Percentiles rank a stretch among this genome's conserved stretches.
phyloP scores from a whole-genome alignment of 2,797 vertebrate species.

The Poecilia gillii region DNA sequence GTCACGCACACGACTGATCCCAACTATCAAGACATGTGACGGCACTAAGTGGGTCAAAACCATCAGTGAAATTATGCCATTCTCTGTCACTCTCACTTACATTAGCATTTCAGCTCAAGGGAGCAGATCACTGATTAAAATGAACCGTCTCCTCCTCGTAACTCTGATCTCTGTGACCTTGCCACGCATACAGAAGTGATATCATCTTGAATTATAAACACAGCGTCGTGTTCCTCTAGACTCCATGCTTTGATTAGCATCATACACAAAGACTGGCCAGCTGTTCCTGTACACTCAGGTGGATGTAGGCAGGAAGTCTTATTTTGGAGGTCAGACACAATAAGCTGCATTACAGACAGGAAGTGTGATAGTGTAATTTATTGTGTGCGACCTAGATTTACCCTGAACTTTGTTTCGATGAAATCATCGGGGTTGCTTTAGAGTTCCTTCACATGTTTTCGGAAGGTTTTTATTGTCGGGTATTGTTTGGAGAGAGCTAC shows the following conservation, averaged over 20 bases:
- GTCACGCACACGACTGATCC: slow-evolving; percentile 46
- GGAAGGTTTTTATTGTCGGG: not conserved
- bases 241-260: slow-evolving; percentile 59
- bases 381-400: slow-evolving; percentile 20
- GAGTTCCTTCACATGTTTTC: not conserved
- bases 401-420: slow-evolving; percentile 12
- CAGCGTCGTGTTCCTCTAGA: slow-evolving; percentile 53
- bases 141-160: slow-evolving; percentile 24
- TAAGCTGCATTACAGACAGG: slow-evolving; percentile 53
- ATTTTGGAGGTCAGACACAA: slow-evolving; percentile 59
- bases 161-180: slow-evolving; percentile 22
- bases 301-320: slow-evolving; percentile 69
- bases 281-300: slow-evolving; percentile 61
- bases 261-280: slow-evolving; percentile 49
- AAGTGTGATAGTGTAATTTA: slow-evolving; percentile 44
- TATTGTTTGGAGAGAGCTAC: not conserved
- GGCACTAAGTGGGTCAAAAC: slow-evolving; percentile 72
- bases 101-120: slow-evolving; percentile 45
- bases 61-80: slow-evolving; percentile 67
- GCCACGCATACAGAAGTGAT: slow-evolving; percentile 34
- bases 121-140: slow-evolving; percentile 61
- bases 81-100: slow-evolving; percentile 20
- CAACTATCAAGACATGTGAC: slow-evolving; percentile 61
- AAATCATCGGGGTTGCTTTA: not conserved
- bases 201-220: slow-evolving; percentile 58